Base-by-base conservation (phyloP, 2,888 invertebrate species). In the Hypsopygia costalis region DNA sequence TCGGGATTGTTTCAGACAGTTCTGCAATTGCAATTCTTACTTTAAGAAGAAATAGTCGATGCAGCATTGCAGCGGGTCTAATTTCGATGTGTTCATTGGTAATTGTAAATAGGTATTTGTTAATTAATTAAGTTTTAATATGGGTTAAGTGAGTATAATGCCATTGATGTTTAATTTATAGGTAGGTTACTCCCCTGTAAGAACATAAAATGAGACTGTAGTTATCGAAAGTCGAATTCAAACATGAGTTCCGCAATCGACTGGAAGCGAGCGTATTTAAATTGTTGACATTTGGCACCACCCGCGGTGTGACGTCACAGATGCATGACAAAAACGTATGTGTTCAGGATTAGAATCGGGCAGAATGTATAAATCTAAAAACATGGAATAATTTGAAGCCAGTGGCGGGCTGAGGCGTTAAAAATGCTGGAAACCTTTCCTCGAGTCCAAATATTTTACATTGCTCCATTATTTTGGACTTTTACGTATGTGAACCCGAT, bases 1-100 rank as follows among this genome's bases (percentile, higher is more conserved):
- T 31, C 32, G 32, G 33, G 9, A 31, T 37, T 30, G 20, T 30
- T 38, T 32, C 25, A 12, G 38, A 38, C 32, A 38, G 38, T 29
- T 37, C 36, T 37, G 11, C 29, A 21, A 37, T 37, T 37, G 36
- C 29, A 28, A 29, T 9, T 9, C 10, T 29, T 36, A 29, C 29
- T 36, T 29, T 36, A 20, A 8, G 2, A 8, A 25, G 25, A 25
- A 25, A 5, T 25, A 25, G 2, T 21, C 21, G 21, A 6, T 21
- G 21, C 6, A 3, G 21, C 3, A 7, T 25, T 25, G 25, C 7
- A 30, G 28, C 30, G 36, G 30, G 36, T 30, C 36, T 8, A 10
- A 16, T 7, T 10, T 22, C 10, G 9, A 6, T 6, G 20, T 31
- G 20, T 30, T 21, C 22, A 22, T 31, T 37, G 36, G 36, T 29